Conservation (phyloP, 2,113 vertebrate species). For the Melanerpes aurifrons region DNA sequence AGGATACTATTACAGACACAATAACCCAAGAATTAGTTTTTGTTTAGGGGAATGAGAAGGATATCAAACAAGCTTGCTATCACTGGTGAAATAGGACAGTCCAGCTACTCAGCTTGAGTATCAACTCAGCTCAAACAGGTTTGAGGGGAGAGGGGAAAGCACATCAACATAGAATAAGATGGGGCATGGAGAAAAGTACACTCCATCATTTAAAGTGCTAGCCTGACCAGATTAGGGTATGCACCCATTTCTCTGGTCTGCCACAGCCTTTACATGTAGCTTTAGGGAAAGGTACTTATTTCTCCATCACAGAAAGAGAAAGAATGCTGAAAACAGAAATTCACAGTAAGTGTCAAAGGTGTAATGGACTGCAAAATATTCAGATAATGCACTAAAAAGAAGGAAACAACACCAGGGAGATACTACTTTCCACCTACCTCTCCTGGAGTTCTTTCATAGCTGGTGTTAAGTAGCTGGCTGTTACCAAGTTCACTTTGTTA, state of each 20-base stretch:
- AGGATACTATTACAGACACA: neutral
- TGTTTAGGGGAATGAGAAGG: neutral
- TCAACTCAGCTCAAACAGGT: neutral
- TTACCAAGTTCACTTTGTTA: slow-evolving; percentile 92
- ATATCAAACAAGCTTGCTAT: neutral
- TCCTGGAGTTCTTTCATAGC: slow-evolving; percentile 90
- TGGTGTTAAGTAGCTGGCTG: slow-evolving; percentile 93
- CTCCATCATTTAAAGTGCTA: neutral
- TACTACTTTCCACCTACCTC: slow-evolving; percentile 75
- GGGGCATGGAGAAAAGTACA: neutral
- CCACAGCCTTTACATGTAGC: neutral
- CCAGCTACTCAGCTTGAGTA: neutral
- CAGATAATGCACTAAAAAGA: neutral
- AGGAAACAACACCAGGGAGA: neutral
- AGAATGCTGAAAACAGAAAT: neutral
- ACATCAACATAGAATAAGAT: neutral
- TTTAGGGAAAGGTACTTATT: neutral
- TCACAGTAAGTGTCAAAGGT: neutral
- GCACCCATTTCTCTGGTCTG: neutral
- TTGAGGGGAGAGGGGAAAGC: neutral
- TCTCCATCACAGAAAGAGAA: neutral
- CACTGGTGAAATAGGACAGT: neutral
- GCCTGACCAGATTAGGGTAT: neutral
- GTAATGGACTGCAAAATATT: neutral
- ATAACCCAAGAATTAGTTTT: neutral